Conservation (phyloP, 2,113 vertebrate species). For the Alaudala cheleensis region DNA sequence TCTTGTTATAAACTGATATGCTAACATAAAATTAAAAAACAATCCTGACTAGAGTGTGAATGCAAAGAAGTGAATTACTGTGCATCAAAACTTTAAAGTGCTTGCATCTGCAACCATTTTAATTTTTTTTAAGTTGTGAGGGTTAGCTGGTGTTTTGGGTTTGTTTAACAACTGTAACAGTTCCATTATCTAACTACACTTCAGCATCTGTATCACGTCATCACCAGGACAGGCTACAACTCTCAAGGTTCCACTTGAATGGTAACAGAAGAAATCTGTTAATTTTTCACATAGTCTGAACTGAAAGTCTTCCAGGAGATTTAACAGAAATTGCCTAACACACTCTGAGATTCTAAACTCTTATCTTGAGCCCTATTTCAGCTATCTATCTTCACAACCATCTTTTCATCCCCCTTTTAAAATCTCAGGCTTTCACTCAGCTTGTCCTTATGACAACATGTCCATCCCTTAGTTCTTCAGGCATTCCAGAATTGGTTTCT, state of each 20-base stretch:
- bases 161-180: neutral
- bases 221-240: neutral
- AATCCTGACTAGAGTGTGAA: neutral
- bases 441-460: neutral
- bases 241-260: neutral
- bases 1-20: neutral
- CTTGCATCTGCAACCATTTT: neutral
- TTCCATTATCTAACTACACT: neutral
- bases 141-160: fast-evolving
- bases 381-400: neutral
- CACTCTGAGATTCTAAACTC: neutral
- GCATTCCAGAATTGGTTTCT: neutral
- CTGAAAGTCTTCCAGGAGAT: neutral
- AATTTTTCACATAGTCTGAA: neutral
- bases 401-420: neutral
- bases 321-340: neutral
- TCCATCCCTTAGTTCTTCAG: neutral
- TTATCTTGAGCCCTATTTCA: neutral
- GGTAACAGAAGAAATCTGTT: neutral
- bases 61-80: neutral
- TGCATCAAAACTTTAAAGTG: neutral
- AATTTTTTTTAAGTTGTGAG: neutral
- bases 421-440: neutral
- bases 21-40: neutral
- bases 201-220: neutral